phyloP scores from a whole-genome alignment of 2,113 vertebrate species.

The Saccopteryx bilineata region DNA sequence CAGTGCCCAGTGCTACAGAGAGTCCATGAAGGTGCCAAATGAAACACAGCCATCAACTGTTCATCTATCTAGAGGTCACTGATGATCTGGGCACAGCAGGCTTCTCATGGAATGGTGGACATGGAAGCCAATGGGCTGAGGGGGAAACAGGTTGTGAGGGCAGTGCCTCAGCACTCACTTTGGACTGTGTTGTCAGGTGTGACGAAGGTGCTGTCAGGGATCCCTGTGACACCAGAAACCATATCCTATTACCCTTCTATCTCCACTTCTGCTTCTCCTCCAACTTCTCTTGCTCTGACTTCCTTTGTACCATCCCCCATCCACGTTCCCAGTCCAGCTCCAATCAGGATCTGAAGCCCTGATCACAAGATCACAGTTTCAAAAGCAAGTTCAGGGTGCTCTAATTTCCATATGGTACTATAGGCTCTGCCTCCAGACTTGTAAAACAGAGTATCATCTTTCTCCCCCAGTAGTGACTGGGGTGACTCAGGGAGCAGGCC shows the following conservation, averaged over 20 bases:
- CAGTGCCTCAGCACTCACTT: neutral
- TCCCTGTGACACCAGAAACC: neutral
- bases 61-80: neutral
- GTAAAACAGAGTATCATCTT: neutral
- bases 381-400: neutral
- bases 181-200: neutral
- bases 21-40: neutral
- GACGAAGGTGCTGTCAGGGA: neutral
- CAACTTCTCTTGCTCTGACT: neutral
- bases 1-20: neutral
- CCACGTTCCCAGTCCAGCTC: neutral
- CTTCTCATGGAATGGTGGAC: neutral
- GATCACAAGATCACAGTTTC: neutral
- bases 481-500: neutral
- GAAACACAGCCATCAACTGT: neutral
- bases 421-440: neutral
- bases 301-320: neutral
- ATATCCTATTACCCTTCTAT: neutral
- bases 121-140: neutral
- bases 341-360: neutral
- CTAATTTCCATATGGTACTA: neutral
- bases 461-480: neutral
- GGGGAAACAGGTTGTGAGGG: neutral
- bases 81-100: neutral
- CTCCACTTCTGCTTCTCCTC: neutral